These are phyloP conservation scores for Amphipoea lucens DNA, from an alignment of 2,888 invertebrate species.

Conservation along the genomic window DNA sequence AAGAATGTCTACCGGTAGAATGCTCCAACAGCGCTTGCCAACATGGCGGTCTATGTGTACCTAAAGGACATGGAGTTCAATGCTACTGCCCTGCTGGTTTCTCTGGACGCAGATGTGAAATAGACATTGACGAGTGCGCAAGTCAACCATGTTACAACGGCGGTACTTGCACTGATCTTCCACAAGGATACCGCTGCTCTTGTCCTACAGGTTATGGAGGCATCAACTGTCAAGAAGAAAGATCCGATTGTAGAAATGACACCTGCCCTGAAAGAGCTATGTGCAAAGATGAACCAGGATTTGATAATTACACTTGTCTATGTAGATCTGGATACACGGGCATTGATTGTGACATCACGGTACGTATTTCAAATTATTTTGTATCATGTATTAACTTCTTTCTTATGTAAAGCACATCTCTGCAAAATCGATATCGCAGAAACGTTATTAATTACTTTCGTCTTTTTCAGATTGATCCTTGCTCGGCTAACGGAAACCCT, in stretches of 20 bases:
- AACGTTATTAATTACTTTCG: conserved; percentile 33
- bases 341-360: conserved; percentile 96
- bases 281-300: conserved; percentile 98
- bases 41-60: conserved; percentile 97
- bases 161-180: conserved; percentile 97
- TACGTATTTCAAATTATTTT: conserved; percentile 77
- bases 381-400: background rate
- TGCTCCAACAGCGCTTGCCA: conserved; percentile 97
- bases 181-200: conserved; percentile 97
- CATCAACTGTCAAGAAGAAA: conserved; percentile 98
- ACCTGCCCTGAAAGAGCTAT: conserved; percentile 98
- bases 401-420: background rate
- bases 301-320: conserved; percentile 96
- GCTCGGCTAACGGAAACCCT: conserved; percentile 96
- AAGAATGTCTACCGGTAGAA: conserved; percentile 96
- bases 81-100: conserved; percentile 99
- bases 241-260: conserved; percentile 96
- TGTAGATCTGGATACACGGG: conserved; percentile 99
- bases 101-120: conserved; percentile 97
- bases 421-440: background rate
- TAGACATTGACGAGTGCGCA: conserved; percentile 98
- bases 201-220: conserved; percentile 97
- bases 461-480: conserved; percentile 94
- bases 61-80: conserved; percentile 96
- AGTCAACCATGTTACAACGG: conserved; percentile 98